Evolutionary conservation across 2,888 invertebrate genomes (phyloP).

Genomic region (Cephus nigrinus): DNA sequence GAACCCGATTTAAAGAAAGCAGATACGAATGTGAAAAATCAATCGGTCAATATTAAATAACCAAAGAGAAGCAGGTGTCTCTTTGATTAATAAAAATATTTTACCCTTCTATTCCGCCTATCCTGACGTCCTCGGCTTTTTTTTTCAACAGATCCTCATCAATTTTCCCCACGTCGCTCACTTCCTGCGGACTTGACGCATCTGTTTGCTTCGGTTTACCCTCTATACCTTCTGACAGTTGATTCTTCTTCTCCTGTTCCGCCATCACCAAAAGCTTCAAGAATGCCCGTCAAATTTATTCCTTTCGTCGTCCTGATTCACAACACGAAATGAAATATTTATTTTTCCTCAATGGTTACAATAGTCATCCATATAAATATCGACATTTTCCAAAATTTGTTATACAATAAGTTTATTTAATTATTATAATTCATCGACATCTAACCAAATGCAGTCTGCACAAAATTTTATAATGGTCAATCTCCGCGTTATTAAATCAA

Average conservation of each 20-base stretch:
- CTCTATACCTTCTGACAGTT: constrained; percentile 14
- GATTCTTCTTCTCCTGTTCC: constrained; percentile 16
- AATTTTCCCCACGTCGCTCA: constrained; percentile 15
- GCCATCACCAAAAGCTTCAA: background rate
- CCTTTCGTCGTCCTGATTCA: background rate
- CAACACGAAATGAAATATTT: background rate
- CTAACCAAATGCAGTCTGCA: background rate
- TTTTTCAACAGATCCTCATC: constrained; percentile 10
- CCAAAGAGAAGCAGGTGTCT: background rate
- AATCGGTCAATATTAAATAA: background rate
- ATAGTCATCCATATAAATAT: background rate
- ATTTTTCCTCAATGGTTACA: background rate
- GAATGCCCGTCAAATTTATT: background rate
- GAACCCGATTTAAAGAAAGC: background rate
- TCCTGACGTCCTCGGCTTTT: constrained; percentile 44
- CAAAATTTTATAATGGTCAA: background rate
- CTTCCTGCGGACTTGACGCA: constrained; percentile 6
- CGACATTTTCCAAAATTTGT: background rate
- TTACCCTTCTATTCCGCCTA: constrained; percentile 64
- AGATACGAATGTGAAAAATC: background rate
- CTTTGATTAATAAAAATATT: background rate
- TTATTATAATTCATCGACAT: background rate
- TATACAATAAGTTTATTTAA: background rate
- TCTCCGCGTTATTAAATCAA: background rate
- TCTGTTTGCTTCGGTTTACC: constrained; percentile 14